Base-by-base conservation (phyloP, 2,113 vertebrate genomes). In the Pagrus major region DNA sequence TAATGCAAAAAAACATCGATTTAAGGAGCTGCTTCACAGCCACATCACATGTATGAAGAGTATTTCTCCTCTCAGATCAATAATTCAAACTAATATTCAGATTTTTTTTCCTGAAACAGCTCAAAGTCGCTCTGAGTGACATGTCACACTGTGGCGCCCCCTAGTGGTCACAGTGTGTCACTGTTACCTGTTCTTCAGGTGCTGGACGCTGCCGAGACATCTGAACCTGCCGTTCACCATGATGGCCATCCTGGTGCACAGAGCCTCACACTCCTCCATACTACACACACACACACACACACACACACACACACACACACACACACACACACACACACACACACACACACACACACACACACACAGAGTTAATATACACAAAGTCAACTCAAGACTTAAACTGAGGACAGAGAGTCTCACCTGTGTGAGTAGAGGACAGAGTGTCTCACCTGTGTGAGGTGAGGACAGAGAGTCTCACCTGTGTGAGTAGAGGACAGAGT, bases 221-320 rank as follows among this genome's bases (percentile, higher is more conserved):
- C 96, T 93, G 94, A 99, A 99, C 81, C 96, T 88, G 39, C 98
- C 98, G 4, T 99, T 99, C 75, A 99, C 98, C 98, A 99, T 99
- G 85, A 99, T 99, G 0, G 98, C 97, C 97, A 99, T 99, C 82
- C 98, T 94, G 41, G 98, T 99, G 69, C 98, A 99, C 42, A 99
- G 91, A 0, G 98, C 98, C 93, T 99, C 98, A 90, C 98, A 99
- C 83, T 99, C 98, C 93, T 99, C 98, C 98, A 99, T 99, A 70
- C 98, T 99, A n/a, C n/a, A n/a, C n/a, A n/a, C n/a, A n/a, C n/a
- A n/a, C n/a, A 10, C 23, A 92, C 65, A 90, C 23, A 71, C 41
- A 54, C 82, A 83, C 70, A 60, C 33, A 90, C 23, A 71, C 41
- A 54, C 82, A 83, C 70, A 60, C 33, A n/a, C n/a, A n/a, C n/a